Base-by-base conservation (phyloP, 2,888 invertebrate genomes). In the Chloroclystis v-ata region DNA sequence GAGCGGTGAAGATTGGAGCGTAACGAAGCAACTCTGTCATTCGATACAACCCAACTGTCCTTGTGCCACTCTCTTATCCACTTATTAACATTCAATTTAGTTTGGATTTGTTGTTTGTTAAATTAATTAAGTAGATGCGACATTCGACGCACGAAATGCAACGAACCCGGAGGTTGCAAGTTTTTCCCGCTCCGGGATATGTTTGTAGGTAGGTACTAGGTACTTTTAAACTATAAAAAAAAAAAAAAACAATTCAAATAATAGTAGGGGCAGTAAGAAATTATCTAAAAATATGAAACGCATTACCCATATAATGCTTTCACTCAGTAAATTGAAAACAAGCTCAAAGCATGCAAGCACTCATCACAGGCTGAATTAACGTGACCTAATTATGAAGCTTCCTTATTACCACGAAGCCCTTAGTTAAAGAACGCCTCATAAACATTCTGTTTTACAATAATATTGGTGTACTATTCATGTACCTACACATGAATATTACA, bases 331-430 rank as follows among this genome's bases (percentile, higher is more conserved):
- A 41, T 32, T 28, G 13, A 47, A 43, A 39, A 24, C 41, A 44
- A 47, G 41, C 43, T 54, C 46, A 56, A 60, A 63, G 59, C 54
- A 44, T 26, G n/a, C n/a, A n/a, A n/a, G n/a, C n/a, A n/a, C n/a
- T n/a, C 59, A 59, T 61, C 61, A 51, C 54, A 60, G 52, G 59
- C 59, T 56, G 57, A 62, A 69, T 60, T 57, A 60, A 60, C 55
- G 56, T 66, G 73, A 64, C 75, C 75, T 59, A 70, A 74, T 74
- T 75, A 69, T 26, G 45, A 47, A 60, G 59, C 67, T 65, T 73
- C 66, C 64, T 64, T 52, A 49, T 61, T 49, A 47, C 49, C 39
- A 41, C 45, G 39, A 5, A 20, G 3, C 20, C 20, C 5, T 5
- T 20, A 20, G 2, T 5, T 20, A 5, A 20, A 20, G 5, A 5